Evolutionary conservation across 2,888 invertebrate genomes (phyloP).

Genomic region (Trissolcus brochymenae): DNA sequence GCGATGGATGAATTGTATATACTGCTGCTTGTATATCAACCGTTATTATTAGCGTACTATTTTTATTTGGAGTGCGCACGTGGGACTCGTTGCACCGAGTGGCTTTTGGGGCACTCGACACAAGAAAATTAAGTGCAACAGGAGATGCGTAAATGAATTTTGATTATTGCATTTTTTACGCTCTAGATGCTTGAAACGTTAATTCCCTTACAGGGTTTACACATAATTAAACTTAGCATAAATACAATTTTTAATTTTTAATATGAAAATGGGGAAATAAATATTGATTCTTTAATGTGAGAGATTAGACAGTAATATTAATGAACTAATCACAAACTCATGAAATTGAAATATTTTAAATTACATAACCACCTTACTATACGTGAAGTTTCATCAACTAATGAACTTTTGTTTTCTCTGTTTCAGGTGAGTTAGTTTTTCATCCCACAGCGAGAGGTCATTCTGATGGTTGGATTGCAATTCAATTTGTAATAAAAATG

Average conservation of each 20-base stretch:
- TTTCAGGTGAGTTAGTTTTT: conserved; percentile 67
- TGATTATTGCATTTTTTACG: conserved; percentile 21
- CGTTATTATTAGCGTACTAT: conserved; percentile 47
- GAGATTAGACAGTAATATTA: too few relatives aligned
- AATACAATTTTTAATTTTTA: too few relatives aligned
- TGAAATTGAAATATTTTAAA: too few relatives aligned
- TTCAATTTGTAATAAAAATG: conserved; percentile 73
- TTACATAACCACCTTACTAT: neutral
- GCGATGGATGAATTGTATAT: conserved; percentile 44
- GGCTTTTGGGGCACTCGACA: conserved; percentile 21
- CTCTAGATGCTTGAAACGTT: neutral
- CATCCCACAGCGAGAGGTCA: conserved; percentile 58
- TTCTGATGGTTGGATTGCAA: conserved; percentile 61
- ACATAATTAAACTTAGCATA: too few relatives aligned
- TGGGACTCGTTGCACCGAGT: conserved; percentile 39
- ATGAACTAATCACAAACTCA: too few relatives aligned
- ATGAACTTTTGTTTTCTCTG: conserved; percentile 56
- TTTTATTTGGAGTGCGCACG: conserved; percentile 50
- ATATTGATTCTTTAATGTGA: too few relatives aligned
- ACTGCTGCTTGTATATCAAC: conserved; percentile 45
- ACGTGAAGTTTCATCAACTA: conserved; percentile 9
- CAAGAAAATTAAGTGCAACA: conserved; percentile 19
- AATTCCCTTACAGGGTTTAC: neutral
- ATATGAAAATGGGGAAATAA: too few relatives aligned
- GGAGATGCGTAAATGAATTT: conserved; percentile 25